Evolutionary conservation across 64 coral and sea anemone species (phyloP), one percentile per base, ranked within the genome.

Genomic region (Stichodactyla helianthus): DNA sequence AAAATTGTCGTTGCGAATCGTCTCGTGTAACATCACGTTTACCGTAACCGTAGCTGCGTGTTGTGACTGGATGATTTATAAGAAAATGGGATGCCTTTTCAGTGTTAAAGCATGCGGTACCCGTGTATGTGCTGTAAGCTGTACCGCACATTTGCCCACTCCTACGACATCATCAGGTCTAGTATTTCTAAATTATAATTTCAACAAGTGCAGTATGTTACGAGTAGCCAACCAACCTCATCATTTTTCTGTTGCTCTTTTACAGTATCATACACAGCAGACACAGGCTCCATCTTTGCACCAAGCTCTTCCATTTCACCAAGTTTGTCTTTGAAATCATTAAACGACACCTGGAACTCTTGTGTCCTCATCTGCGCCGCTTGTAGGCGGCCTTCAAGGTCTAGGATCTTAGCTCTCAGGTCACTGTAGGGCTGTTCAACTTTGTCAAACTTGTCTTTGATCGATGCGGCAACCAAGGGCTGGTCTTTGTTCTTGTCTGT

Each of bases 351-450:
- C 53, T 89, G 87, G 68, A 99, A 99, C 79, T 99, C 97, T 77
- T 99, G 97, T 56, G 90, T 93, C 68, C 89, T 89, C 86, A 95
- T 99, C 74, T 99, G 97, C 54, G 93, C 93, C 14, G 91, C 93
- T 83, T 97, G 95, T 44, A 92, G 59, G 53, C 89, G 89, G 44
- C 94, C 94, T 79, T 97, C 94, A 23, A 97, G 79, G n/a, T 97
- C 91, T 15, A 78, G 82, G 10, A 93, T 54, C 82, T 87, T 96
- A 10, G 91, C 94, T 31, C 60, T 77, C 1, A 97, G 79, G 51
- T 97, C 94, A 77, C 93, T 87, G 83, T 85, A 97, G 5, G 94
- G 91, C 4, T 59, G 81, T 61, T 93, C 86, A n/a, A 97, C 94
- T 55, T 97, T 97, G 85, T 97, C 91, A 26, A 97, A 84, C 85